phyloP scores from a whole-genome alignment of 2,888 invertebrate species.

The Actias luna region DNA sequence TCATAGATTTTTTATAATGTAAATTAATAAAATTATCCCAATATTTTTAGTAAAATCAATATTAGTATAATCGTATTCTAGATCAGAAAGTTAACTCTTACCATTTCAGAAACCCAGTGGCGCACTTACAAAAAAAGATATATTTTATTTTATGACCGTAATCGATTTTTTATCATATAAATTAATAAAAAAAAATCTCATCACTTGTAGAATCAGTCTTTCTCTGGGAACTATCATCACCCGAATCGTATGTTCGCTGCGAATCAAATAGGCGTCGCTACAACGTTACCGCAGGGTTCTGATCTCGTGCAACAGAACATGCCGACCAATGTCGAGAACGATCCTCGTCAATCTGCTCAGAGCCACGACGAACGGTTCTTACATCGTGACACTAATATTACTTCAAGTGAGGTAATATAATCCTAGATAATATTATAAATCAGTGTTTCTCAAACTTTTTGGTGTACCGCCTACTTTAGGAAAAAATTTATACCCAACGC shows the following conservation, averaged over 20 bases:
- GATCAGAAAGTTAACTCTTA: too few relatives aligned
- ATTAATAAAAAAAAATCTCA: neutral
- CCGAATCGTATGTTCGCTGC: slow-evolving; percentile 68
- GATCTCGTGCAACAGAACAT: slow-evolving; percentile 50
- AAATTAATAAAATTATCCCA: too few relatives aligned
- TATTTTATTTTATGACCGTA: neutral
- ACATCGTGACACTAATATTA: slow-evolving; percentile 49
- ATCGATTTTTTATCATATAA: neutral
- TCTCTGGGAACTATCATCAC: slow-evolving; percentile 58
- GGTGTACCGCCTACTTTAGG: too few relatives aligned
- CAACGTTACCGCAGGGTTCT: slow-evolving; percentile 66
- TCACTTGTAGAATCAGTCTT: slow-evolving; percentile 53
- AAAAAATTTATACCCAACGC: too few relatives aligned
- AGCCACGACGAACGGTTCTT: slow-evolving; percentile 63
- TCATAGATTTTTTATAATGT: too few relatives aligned
- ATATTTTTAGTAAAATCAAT: too few relatives aligned
- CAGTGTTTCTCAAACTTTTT: too few relatives aligned
- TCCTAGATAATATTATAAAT: neutral
- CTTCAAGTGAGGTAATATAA: slow-evolving; percentile 49
- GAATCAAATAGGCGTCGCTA: slow-evolving; percentile 76
- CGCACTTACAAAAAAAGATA: too few relatives aligned
- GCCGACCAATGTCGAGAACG: slow-evolving; percentile 45
- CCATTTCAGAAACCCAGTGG: too few relatives aligned
- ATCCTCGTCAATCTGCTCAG: slow-evolving; percentile 49
- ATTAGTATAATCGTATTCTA: too few relatives aligned